Evolutionary conservation across 2,888 invertebrate species (phyloP), one percentile per base, ranked within the genome.

Genomic region (Pyrrhia umbra): DNA sequence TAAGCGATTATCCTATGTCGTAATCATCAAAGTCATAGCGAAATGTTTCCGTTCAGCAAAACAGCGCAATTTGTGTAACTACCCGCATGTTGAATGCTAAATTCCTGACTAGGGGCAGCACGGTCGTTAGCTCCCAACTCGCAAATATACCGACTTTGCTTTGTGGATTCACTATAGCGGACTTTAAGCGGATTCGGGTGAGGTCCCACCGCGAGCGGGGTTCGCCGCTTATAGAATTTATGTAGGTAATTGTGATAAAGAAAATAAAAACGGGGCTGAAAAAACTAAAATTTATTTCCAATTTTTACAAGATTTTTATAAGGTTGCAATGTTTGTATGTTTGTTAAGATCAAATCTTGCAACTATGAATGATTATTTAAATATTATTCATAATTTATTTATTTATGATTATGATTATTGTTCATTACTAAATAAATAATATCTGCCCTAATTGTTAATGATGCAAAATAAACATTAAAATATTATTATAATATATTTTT

Each of bases 41-140:
- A 50, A 67, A 54, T 39, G 45, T 40, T 69, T 40, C 51, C 46
- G 50, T 63, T 64, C 43, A 45, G 18, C 20, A 49, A 69, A 72
- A 68, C 65, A 56, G 42, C 51, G 42, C 72, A 78, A 78, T 75
- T 77, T 77, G 72, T 65, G 51, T 20, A 49, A 67, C 61, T 62
- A 46, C 62, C 52, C 46, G 66, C 60, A 56, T 75, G n/a, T n/a
- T 68, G 73, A 66, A 73, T 66, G 58, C 60, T 66, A 55, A 77
- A 75, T 47, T 64, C 59, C n/a, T 42, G 21, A 40, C 50, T 20
- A 68, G 72, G 15, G 68, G 57, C 73, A 52, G 49, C 46, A 42
- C 51, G 58, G 60, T 65, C 65, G 69, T 72, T 66, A 46, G 62
- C 55, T 59, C 15, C 18, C 40, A 67, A 64, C 57, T 64, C 61